Percentiles rank a stretch among this genome's conserved stretches.
Evolutionary conservation across 2,888 invertebrate genomes (phyloP).

Genomic region (Disparrhopalites patrizii): DNA sequence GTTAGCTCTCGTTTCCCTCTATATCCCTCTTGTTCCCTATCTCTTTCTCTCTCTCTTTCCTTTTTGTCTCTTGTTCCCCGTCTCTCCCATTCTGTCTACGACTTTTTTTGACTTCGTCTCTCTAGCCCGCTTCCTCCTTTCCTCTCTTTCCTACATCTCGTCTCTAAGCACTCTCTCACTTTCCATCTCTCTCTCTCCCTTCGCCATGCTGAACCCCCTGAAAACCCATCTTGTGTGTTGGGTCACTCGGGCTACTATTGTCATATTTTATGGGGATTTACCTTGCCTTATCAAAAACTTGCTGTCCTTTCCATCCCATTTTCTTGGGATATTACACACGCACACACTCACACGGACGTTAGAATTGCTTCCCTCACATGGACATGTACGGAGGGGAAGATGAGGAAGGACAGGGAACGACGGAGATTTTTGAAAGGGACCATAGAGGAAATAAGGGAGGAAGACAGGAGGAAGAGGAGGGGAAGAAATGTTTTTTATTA

Average conservation of each 20-base stretch:
- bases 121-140: not conserved
- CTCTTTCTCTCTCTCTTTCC: not conserved
- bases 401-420: too few species aligned
- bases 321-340: not conserved
- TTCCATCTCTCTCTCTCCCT: too few species aligned
- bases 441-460: not conserved
- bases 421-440: not conserved
- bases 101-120: too few species aligned
- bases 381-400: not conserved
- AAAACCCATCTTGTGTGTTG: too few species aligned
- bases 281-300: not conserved
- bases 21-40: not conserved
- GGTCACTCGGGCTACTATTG: not conserved
- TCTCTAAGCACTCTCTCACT: not conserved
- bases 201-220: too few species aligned
- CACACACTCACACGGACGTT: not conserved
- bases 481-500: not conserved
- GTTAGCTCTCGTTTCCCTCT: not conserved
- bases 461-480: not conserved
- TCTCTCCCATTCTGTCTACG: not conserved
- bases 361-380: conserved; percentile 13
- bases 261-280: not conserved
- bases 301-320: too few species aligned
- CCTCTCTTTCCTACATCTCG: not conserved
- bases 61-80: not conserved